phyloP scores from a whole-genome alignment of 2,113 vertebrate species.

The Mastomys coucha region DNA sequence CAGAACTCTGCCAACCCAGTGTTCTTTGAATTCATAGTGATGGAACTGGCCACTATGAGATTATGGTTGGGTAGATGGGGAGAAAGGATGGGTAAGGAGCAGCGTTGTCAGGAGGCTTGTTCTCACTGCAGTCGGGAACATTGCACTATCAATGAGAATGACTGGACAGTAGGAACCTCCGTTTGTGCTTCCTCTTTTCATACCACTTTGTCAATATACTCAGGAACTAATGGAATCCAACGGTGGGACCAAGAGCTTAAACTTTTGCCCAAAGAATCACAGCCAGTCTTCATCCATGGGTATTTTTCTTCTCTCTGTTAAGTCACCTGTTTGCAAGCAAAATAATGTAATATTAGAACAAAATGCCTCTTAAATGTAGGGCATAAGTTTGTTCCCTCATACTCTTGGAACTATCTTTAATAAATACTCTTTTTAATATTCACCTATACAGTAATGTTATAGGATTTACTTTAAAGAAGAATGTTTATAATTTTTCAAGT shows the following conservation, averaged over 20 bases:
- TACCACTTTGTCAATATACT: constrained; percentile 51
- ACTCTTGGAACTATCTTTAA: neutral
- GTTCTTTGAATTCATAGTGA: constrained; percentile 61
- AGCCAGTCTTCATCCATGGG: constrained; percentile 80
- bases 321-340: constrained; percentile 83
- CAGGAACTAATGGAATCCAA: constrained; percentile 56
- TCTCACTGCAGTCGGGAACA: constrained; percentile 73
- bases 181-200: constrained; percentile 65
- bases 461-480: neutral
- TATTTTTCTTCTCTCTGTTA: constrained; percentile 68
- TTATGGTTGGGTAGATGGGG: neutral
- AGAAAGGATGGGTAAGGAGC: constrained; percentile 79
- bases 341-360: constrained; percentile 77
- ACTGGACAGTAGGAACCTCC: constrained; percentile 54
- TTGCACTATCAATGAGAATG: constrained; percentile 40
- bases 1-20: constrained; percentile 60
- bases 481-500: neutral
- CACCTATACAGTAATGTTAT: neutral
- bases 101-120: constrained; percentile 35
- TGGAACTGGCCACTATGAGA: constrained; percentile 73
- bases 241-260: constrained; percentile 74
- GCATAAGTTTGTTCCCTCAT: neutral
- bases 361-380: neutral
- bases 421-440: neutral
- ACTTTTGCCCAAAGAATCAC: constrained; percentile 81